Base-by-base conservation (phyloP, 1,140 invertebrate genomes). In the Drosophila dunni region DNA sequence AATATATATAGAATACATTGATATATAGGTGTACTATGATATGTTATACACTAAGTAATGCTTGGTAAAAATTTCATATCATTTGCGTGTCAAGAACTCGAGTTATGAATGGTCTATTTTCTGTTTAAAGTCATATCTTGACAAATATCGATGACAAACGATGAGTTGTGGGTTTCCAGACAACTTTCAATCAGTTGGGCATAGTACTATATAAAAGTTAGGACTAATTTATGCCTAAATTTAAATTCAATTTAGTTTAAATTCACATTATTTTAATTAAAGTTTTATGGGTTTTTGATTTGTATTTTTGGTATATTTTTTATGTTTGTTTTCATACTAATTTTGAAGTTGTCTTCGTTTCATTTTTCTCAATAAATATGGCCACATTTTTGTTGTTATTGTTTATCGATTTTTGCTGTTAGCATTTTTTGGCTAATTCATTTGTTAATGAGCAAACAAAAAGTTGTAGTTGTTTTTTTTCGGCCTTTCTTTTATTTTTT, bases 381-480 rank as follows among this genome's bases (percentile, higher is more conserved):
- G 20, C 11, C 10, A 42, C 8, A 50, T 29, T 51, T 29, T 34
- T 48, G 15, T 50, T 66, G 34, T 61, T 50, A n/a, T 50, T 62
- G 45, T 60, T 60, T 65, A 57, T 54, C 24, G 57, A 66, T 62
- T 69, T 62, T 38, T 45, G 57, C 45, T 69, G 36, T 64, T 71
- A 50, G 65, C 64, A 61, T 75, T 84, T 84, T 80, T 44, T 72
- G 60, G 68, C 79, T 80, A 88, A 82, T 88, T 86, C 69, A 69
- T 86, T 88, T 88, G 83, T 88, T 82, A 88, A 82, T 88, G 73
- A 77, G 60, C 73, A 84, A 79, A 72, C 61, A 78, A 64, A 74
- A 76, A 74, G 46, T 63, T 61, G 24, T 61, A 20, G 20, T 15
- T 58, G 13, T 58, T 38, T 13, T 66, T 8, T n/a, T 75, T 29